These are phyloP conservation scores for Caenorhabditis japonica DNA, from an alignment of 2,888 invertebrate genomes.

Conservation along the genomic window DNA sequence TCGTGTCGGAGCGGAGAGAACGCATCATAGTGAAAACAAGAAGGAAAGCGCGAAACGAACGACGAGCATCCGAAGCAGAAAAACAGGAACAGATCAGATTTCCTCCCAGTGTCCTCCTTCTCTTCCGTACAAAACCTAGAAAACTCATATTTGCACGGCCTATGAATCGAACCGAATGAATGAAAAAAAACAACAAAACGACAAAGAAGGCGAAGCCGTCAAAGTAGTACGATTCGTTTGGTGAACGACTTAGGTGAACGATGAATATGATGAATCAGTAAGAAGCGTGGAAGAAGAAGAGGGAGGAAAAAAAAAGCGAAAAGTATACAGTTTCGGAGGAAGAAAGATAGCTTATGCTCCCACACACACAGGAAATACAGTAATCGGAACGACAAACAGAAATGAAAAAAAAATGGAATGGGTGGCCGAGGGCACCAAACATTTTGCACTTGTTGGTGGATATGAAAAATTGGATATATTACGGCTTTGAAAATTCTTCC, in stretches of 20 bases:
- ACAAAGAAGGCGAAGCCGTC: constrained; percentile 8
- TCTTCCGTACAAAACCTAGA: constrained; percentile 34
- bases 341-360: constrained; percentile 28
- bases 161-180: constrained; percentile 10
- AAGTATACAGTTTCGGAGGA: constrained; percentile 35
- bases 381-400: constrained; percentile 44
- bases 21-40: constrained; percentile 31
- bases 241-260: neutral
- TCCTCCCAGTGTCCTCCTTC: constrained; percentile 1
- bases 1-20: constrained; percentile 22
- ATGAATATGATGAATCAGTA: constrained; percentile 30
- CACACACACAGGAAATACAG: constrained; percentile 16
- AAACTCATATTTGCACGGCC: constrained; percentile 25
- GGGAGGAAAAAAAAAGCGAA: constrained; percentile 15
- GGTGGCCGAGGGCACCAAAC: constrained; percentile 4
- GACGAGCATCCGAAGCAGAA: constrained; percentile 8
- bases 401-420: constrained; percentile 9
- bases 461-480: neutral
- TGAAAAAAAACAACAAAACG: constrained; percentile 1
- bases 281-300: constrained; percentile 4
- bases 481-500: neutral
- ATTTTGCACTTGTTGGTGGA: constrained; percentile 8
- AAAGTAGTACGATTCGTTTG: constrained; percentile 34
- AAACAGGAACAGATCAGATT: constrained; percentile 34
- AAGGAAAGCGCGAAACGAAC: neutral